Conservation (phyloP, 2,113 vertebrate species). For the Orthonyx spaldingii region DNA sequence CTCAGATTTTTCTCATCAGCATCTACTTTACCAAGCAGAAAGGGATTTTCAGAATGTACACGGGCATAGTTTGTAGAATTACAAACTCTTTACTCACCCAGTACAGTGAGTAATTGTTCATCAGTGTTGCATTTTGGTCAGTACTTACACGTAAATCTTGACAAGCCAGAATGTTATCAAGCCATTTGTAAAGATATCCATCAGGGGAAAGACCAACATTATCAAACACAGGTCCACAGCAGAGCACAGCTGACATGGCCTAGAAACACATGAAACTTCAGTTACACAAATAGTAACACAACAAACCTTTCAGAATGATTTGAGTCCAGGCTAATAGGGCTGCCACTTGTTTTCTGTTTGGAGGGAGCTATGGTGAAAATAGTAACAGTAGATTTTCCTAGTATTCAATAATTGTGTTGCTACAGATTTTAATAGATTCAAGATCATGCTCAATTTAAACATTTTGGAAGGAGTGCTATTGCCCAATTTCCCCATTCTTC, state of each 20-base stretch:
- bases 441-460: not conserved
- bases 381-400: not conserved
- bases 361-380: not conserved
- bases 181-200: slow-evolving; percentile 98
- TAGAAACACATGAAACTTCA: slow-evolving; percentile 27
- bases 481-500: not conserved
- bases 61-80: not conserved
- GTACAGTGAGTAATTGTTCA: not conserved
- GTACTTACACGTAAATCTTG: slow-evolving; percentile 90
- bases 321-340: not conserved
- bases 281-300: not conserved
- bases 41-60: not conserved
- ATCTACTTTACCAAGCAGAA: not conserved
- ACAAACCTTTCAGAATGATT: not conserved
- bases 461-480: not conserved
- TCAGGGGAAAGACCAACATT: slow-evolving; percentile 96
- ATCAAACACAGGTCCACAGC: slow-evolving; percentile 96
- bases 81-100: not conserved
- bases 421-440: not conserved
- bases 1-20: not conserved
- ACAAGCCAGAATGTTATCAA: slow-evolving; percentile 98
- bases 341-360: not conserved
- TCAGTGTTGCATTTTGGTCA: not conserved
- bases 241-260: slow-evolving; percentile 98
- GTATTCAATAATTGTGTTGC: not conserved